Base-by-base conservation (phyloP, 2,113 vertebrate species). In the Apteryx mantelli region DNA sequence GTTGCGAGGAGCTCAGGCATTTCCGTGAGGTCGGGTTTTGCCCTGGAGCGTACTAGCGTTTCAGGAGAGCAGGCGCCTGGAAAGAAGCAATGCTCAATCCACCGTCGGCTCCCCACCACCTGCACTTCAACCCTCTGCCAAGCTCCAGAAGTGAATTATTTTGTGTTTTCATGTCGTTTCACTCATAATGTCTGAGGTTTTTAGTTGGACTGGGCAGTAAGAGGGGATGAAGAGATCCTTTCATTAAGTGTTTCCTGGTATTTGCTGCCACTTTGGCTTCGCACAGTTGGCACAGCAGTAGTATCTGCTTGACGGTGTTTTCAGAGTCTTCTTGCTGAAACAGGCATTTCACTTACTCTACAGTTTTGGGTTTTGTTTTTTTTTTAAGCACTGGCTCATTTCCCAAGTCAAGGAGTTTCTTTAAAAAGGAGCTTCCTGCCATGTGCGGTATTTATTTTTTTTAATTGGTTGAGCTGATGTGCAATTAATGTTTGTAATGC, bases 401-500 rank as follows among this genome's bases (percentile, higher is more conserved):
- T 96, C 88, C 95, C 87, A 66, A 88, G 69, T 76, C 82, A 91
- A 38, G 65, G 89, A 90, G 44, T 94, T 95, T 53, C 84, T 94
- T 74, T 88, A 91, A 95, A 88, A 93, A 91, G 87, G 60, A 91
- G 76, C 52, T 93, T 91, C 89, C 95, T 97, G 86, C 94, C 0
- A 20, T 46, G 65, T 90, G 81, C 76, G 65, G 76, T 82, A 90
- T 95, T 97, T 95, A 94, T 96, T 95, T 91, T 32, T 60, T 96
- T 95, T 95, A 96, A 96, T 95, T 91, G 96, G 86, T 86, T 91
- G 91, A 97, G 77, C 66, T 96, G 96, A 97, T 74, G 55, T 90
- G 80, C 95, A 95, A 84, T 95, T 95, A 96, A 94, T 93, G 95
- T 95, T 93, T 96, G 80, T 93, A 96, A 95, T 85, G 80, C 92